Evolutionary conservation across 1,140 invertebrate genomes (phyloP).

Genomic region (Nasonia vitripennis): DNA sequence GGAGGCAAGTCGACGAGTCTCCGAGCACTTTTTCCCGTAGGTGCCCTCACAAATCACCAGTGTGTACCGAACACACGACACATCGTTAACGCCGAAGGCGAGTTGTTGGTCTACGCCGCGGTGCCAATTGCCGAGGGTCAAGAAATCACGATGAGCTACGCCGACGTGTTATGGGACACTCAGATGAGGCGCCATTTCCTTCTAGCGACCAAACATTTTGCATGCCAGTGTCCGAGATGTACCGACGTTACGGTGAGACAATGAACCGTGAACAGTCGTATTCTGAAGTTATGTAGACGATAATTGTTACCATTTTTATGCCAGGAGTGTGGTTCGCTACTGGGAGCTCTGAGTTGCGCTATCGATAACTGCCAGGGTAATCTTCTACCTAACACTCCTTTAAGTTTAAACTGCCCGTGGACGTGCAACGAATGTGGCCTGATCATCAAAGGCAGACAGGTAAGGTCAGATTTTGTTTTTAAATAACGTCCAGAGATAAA

Average conservation of each 20-base stretch:
- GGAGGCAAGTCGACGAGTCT: constrained; percentile 74
- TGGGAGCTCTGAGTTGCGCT: constrained; percentile 66
- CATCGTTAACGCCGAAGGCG: constrained; percentile 76
- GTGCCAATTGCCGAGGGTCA: constrained; percentile 79
- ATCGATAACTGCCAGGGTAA: constrained; percentile 58
- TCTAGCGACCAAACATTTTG: constrained; percentile 83
- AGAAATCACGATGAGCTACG: constrained; percentile 85
- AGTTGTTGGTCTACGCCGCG: constrained; percentile 80
- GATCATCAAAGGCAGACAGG: constrained; percentile 60
- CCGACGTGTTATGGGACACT: constrained; percentile 84
- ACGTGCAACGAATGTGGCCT: constrained; percentile 59
- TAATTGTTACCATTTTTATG: neutral
- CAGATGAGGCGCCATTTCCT: constrained; percentile 80
- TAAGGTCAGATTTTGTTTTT: constrained; percentile 38
- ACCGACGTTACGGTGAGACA: constrained; percentile 79
- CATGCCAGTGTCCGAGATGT: constrained; percentile 83
- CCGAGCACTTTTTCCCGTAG: constrained; percentile 83
- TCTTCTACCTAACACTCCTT: constrained; percentile 59
- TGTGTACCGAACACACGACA: constrained; percentile 86
- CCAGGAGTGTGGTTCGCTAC: constrained; percentile 64
- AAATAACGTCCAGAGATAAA: too few species aligned
- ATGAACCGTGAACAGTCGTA: neutral
- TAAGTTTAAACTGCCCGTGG: constrained; percentile 59
- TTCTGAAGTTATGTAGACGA: neutral
- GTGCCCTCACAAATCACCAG: constrained; percentile 84